Percentiles rank a stretch among this genome's conserved stretches.
Conservation (phyloP, 2,797 vertebrate species). For the Gambelia wislizenii region DNA sequence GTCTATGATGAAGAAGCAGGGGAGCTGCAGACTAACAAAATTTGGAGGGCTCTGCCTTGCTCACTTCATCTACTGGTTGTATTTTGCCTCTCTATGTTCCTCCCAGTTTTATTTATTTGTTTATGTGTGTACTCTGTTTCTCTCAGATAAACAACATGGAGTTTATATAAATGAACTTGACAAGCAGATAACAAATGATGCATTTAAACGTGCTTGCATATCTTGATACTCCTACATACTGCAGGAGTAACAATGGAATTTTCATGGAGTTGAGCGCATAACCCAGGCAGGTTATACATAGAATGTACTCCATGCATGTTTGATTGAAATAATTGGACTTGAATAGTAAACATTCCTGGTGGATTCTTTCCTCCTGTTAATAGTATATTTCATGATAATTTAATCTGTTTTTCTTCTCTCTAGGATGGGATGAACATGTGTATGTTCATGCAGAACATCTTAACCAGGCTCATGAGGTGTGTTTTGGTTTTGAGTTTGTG, state of each 20-base stretch:
- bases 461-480: slow-evolving; percentile 92
- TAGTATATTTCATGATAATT: slow-evolving; percentile 30
- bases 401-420: slow-evolving; percentile 65
- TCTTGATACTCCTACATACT: no score
- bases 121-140: background rate
- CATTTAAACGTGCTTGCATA: background rate
- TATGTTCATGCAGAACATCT: slow-evolving; percentile 96
- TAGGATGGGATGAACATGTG: slow-evolving; percentile 95
- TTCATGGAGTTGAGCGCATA: background rate
- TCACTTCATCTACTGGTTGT: background rate
- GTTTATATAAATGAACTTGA: background rate
- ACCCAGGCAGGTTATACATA: background rate
- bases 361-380: background rate
- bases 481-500: slow-evolving; percentile 50
- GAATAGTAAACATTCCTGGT: background rate
- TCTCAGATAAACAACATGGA: background rate
- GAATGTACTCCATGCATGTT: background rate
- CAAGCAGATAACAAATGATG: background rate
- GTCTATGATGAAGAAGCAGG: background rate
- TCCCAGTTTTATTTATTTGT: background rate
- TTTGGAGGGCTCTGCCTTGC: background rate
- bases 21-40: background rate
- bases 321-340: background rate
- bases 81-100: background rate
- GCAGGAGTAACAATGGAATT: background rate